Base-by-base conservation (phyloP, 1,140 invertebrate genomes). In the Archegozetes longisetosus region DNA sequence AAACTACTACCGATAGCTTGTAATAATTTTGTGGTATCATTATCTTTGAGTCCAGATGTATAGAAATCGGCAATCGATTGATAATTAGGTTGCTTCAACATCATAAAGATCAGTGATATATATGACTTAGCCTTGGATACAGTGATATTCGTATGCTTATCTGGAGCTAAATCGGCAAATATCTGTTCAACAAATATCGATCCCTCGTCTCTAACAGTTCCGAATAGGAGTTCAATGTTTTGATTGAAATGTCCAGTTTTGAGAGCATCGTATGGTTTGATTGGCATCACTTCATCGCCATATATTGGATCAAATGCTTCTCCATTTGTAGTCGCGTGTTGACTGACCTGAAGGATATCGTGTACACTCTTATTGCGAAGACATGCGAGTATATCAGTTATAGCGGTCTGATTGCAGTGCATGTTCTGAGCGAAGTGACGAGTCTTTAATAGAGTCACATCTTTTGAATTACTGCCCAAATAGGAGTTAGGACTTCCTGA, bases 371-470 rank as follows among this genome's bases (percentile, higher is more conserved):
- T 49, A 14, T 20, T 48, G 23, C 32, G 27, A 4, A 61, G 12
- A 61, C 60, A 61, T 20, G 58, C 50, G 3, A 57, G 1, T 20
- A 50, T 22, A 9, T 57, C 49, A 14, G 24, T 26, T 2, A 26
- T 48, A 51, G 20, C 17, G n/a, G 9, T 50, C 24, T 2, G 13
- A 26, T 27, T 4, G 58, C 53, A 59, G 1, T 59, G 2, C 6
- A 50, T n/a, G 14, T 6, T 32, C 4, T 60, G 17, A 1, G 28
- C 23, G 1, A 60, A 6, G 6, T 12, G 1, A 6, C 17, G 28
- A 14, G 25, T 55, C 26, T 60, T 81, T 62, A 75, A 73, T 64
- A 74, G 67, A 64, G 75, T 76, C 13, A 88, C 52, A 62, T 83
- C 64, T 59, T 72, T 71, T 12, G 84, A 79, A 40, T 80, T 67